Evolutionary conservation across 2,113 vertebrate genomes (phyloP).

Genomic region (Campylomormyrus numenius): DNA sequence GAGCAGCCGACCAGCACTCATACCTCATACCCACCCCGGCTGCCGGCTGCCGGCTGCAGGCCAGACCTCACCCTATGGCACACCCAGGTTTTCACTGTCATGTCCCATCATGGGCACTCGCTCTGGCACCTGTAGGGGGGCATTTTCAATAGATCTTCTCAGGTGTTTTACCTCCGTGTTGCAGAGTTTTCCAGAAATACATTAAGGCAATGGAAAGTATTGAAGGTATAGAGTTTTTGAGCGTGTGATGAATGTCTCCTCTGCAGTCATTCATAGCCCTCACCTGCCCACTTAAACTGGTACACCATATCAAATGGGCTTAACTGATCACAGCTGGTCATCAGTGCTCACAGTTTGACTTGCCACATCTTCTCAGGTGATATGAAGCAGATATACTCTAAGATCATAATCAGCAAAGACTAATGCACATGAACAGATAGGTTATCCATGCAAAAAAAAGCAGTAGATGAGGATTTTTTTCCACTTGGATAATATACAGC

Average conservation of each 20-base stretch:
- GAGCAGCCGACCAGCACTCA: slow-evolving; percentile 58
- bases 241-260: neutral
- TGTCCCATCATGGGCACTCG: neutral
- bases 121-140: neutral
- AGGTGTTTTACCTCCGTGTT: neutral
- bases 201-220: neutral
- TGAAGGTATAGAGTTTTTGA: neutral
- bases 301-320: neutral
- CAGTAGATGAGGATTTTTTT: neutral
- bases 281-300: neutral
- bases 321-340: neutral
- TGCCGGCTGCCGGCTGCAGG: neutral
- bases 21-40: slow-evolving; percentile 30
- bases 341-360: neutral
- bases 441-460: neutral
- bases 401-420: neutral
- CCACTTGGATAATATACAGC: neutral
- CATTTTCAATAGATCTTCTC: neutral
- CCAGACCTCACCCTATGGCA: no score
- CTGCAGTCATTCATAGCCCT: neutral
- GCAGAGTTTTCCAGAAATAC: neutral
- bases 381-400: neutral
- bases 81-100: no score
- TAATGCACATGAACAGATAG: neutral
- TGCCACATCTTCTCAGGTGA: neutral